phyloP scores from a whole-genome alignment of 2,113 vertebrate species.

The Lepus europaeus region DNA sequence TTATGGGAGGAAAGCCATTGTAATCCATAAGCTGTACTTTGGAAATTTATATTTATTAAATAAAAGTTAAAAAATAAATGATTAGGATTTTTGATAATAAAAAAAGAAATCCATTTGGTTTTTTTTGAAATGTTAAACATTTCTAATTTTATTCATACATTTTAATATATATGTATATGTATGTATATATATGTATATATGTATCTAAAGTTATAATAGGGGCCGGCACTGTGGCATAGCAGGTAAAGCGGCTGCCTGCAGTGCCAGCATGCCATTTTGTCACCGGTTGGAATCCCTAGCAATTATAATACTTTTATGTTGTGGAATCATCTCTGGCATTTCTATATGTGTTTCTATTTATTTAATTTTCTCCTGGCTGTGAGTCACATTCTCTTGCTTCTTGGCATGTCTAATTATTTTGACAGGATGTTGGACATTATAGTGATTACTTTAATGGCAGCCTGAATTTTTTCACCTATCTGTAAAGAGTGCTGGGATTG shows the following conservation, averaged over 20 bases:
- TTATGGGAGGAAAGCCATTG: too few relatives aligned
- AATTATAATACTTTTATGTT: background rate
- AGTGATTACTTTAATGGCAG: background rate
- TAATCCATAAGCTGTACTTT: too few relatives aligned
- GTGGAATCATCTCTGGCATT: background rate
- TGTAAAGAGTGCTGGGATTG: background rate
- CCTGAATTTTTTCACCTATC: conserved; percentile 17
- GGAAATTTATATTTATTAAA: too few relatives aligned
- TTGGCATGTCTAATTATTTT: background rate
- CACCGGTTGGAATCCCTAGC: background rate
- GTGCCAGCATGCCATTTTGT: too few relatives aligned
- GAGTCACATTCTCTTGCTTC: background rate
- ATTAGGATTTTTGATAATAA: too few relatives aligned
- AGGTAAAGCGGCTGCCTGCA: too few relatives aligned
- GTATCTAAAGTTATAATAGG: too few relatives aligned
- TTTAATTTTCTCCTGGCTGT: background rate
- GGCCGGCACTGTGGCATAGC: too few relatives aligned
- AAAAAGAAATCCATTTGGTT: background rate
- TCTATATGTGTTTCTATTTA: background rate
- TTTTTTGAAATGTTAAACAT: background rate
- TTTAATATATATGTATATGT: too few relatives aligned
- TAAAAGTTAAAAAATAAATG: too few relatives aligned
- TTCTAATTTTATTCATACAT: background rate
- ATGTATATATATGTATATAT: too few relatives aligned
- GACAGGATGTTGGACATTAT: background rate